A percentile compares a stretch with the other conserved stretches of the same genome.
phyloP scores from a whole-genome alignment of 2,113 vertebrate genomes.

The Narcine bancroftii region DNA sequence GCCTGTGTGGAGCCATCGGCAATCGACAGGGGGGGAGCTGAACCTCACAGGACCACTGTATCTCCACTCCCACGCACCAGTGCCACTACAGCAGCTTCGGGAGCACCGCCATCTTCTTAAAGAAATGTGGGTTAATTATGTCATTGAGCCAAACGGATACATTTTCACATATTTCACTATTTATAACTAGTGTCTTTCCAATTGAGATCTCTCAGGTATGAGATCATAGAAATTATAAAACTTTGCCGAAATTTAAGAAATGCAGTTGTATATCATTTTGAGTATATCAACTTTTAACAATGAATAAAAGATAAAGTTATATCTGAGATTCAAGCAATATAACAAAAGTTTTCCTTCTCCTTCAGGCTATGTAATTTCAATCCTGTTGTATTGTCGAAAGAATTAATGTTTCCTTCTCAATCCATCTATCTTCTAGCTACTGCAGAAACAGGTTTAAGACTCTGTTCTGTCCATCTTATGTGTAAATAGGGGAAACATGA shows the following conservation, averaged over 20 bases:
- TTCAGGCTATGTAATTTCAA: conserved; percentile 28
- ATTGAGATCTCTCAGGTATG: neutral
- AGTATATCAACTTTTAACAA: neutral
- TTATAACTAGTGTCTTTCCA: neutral
- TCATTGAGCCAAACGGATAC: neutral
- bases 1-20: too few relatives aligned
- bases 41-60: too few relatives aligned
- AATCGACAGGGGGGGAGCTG: too few relatives aligned
- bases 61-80: too few relatives aligned
- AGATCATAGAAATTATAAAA: neutral
- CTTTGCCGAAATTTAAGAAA: neutral
- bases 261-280: neutral
- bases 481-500: conserved; percentile 39
- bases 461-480: conserved; percentile 23
- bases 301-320: conserved; percentile 6
- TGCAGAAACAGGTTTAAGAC: conserved; percentile 12
- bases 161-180: neutral
- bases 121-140: neutral
- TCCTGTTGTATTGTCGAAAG: neutral
- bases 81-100: too few relatives aligned
- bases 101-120: too few relatives aligned
- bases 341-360: conserved; percentile 8
- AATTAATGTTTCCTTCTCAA: conserved; percentile 31
- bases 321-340: neutral
- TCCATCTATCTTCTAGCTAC: conserved; percentile 20